Base-by-base conservation (phyloP, 2,797 vertebrate species). In the Pantherophis alleghaniensis region DNA sequence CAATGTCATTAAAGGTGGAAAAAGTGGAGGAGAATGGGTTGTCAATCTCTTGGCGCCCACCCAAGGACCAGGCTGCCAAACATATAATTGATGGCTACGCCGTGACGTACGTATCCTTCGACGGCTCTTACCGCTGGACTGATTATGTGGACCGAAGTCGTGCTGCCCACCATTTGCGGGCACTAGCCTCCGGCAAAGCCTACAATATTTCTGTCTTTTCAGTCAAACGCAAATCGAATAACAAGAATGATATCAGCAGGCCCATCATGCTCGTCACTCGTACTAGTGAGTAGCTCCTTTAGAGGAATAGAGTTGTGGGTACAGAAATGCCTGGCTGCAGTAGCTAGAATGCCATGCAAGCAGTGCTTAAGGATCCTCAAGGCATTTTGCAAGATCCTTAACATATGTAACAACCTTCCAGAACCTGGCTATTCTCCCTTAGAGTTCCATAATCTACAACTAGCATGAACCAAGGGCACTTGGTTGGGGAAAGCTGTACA, bases 181-280 rank as follows among this genome's bases (percentile, higher is more conserved):
- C 98, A 94, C 98, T 99, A 94, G 97, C 96, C 42, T 98, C 99
- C 0, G 99, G 99, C 94, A 97, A 98, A 92, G 98, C 99, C 93
- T 99, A 99, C 98, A 99, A 99, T 97, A 99, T 99, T 98, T 99
- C 99, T 20, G 98, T 99, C 94, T 98, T 99, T 98, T 99, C 99
- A 5, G 98, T 99, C 98, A 99, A 99, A 96, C 98, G 98, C 94
- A 99, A 99, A 96, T 94, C 97, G 97, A 98, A 99, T 97, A 98
- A 98, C 98, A 98, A 98, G 91, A 98, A 98, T 18, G 99, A 99
- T 98, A 98, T 99, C 97, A 99, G 99, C 97, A 98, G 98, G 96
- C 98, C 99, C 0, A 97, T 98, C 92, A 97, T 98, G 14, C 98
- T 99, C 37, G 98, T 99, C 55, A 98, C 99, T 87, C 99, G 98